Base-by-base conservation (phyloP, 2,888 invertebrate genomes). In the Ariolimax columbianus region DNA sequence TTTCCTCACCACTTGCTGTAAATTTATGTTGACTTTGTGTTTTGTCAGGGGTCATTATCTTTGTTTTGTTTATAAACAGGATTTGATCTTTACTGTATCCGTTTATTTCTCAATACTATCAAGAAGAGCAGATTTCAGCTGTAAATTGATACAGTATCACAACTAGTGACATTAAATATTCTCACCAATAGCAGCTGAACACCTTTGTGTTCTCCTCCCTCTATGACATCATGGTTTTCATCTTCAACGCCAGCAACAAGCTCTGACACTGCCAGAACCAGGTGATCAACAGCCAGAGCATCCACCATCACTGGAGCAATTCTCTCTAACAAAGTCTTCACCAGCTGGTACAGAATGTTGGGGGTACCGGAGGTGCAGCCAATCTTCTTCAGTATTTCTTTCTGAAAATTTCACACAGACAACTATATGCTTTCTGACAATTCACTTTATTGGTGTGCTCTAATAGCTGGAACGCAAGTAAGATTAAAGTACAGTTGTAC, bases 271-370 rank as follows among this genome's bases (percentile, higher is more conserved):
- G 91, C 91, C 80, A 89, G 90, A 36, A 93, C 91, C 81, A 96
- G 94, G 86, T 95, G 96, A 88, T 96, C 96, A 90, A 98, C 95
- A 0, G 98, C 97, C 88, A 97, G 97, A 91, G 96, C 96, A 94
- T 99, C 99, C 23, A 99, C 97, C 97, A 99, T 97, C 9, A 99
- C 98, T 0, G 98, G 98, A 88, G 98, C 98, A 26, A 98, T 97
- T 86, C 99, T 96, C 94, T 99, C 99, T 85, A 99, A 95, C 77
- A 99, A 94, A 96, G 97, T 97, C 95, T 99, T 99, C 68, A 99
- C 97, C 0, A 98, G 98, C 94, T 98, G 98, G 95, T 98, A 98
- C 94, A 98, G 97, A 59, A 98, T 95, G 94, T 98, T 98, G 2
- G 98, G 98, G 97, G 98, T 98, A 94, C 98, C 98, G 36, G 98